phyloP scores from a whole-genome alignment of 2,797 vertebrate genomes.

The Pelochelys cantorii region DNA sequence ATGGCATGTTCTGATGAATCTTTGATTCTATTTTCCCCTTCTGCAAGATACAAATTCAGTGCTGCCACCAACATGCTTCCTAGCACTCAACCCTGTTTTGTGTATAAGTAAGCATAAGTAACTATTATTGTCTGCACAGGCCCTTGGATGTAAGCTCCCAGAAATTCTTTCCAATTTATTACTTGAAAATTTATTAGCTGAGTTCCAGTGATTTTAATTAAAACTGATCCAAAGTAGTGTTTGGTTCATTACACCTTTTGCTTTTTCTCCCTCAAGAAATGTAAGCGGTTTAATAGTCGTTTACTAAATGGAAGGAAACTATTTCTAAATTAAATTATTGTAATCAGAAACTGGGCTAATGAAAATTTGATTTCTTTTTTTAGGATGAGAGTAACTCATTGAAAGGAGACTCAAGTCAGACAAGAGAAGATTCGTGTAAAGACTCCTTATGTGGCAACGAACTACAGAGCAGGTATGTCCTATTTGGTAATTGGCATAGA shows the following conservation, averaged over 20 bases:
- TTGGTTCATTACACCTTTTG: constrained; percentile 67
- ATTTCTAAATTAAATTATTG: constrained; percentile 63
- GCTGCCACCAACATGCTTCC: constrained; percentile 9
- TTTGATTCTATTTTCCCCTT: constrained; percentile 24
- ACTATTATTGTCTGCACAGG: constrained; percentile 48
- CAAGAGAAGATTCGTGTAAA: constrained; percentile 49
- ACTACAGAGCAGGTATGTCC: constrained; percentile 79
- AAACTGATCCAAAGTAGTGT: constrained; percentile 60
- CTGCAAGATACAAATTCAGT: constrained; percentile 40
- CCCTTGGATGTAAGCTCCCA: constrained; percentile 42
- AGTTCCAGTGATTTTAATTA: constrained; percentile 60
- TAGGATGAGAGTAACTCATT: constrained; percentile 81
- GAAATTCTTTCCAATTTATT: constrained; percentile 70
- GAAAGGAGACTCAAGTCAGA: constrained; percentile 67
- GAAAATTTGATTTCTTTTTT: constrained; percentile 67
- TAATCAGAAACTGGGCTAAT: constrained; percentile 67
- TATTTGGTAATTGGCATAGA: not conserved
- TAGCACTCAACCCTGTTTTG: not conserved
- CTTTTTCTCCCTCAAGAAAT: constrained; percentile 67
- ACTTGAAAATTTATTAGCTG: constrained; percentile 65
- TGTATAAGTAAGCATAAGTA: constrained; percentile 45
- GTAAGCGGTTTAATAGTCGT: constrained; percentile 64
- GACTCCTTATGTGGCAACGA: constrained; percentile 70
- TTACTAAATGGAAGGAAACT: constrained; percentile 60
- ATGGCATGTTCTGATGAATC: constrained; percentile 19